Evolutionary conservation across 2,797 vertebrate species (phyloP).

Genomic region (Heteromormyrus szaboi): DNA sequence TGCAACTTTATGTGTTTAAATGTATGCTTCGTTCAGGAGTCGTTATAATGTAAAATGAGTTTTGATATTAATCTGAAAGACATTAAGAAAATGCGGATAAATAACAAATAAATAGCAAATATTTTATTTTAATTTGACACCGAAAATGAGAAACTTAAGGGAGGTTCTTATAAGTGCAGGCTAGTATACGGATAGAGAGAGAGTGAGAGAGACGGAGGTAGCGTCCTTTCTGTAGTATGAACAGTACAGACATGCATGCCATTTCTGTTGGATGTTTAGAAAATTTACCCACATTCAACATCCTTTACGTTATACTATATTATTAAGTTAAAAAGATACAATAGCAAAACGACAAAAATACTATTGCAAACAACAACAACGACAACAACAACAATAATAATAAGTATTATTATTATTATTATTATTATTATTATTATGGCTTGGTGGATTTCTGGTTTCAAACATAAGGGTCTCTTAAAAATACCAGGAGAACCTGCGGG

Average conservation of each 20-base stretch:
- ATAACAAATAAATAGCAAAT: background rate
- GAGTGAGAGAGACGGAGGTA: background rate
- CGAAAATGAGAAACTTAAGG: background rate
- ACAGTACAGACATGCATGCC: background rate
- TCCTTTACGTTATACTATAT: background rate
- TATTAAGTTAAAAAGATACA: background rate
- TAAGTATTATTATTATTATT: background rate
- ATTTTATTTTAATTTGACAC: background rate
- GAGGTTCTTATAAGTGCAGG: background rate
- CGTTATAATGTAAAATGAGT: background rate
- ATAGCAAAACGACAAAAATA: background rate
- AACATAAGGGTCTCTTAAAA: background rate
- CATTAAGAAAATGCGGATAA: background rate
- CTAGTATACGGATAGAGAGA: background rate
- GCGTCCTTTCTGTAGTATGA: background rate
- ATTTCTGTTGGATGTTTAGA: background rate
- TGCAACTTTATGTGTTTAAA: background rate
- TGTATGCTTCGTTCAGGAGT: background rate
- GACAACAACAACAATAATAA: background rate
- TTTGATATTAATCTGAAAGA: background rate
- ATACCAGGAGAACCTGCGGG: background rate
- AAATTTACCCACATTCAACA: background rate
- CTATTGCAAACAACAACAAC: background rate
- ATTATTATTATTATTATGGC: background rate
- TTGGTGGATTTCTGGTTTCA: background rate